These are phyloP conservation scores for Synergus gifuensis DNA, from an alignment of 2,888 invertebrate genomes.

Conservation along the genomic window DNA sequence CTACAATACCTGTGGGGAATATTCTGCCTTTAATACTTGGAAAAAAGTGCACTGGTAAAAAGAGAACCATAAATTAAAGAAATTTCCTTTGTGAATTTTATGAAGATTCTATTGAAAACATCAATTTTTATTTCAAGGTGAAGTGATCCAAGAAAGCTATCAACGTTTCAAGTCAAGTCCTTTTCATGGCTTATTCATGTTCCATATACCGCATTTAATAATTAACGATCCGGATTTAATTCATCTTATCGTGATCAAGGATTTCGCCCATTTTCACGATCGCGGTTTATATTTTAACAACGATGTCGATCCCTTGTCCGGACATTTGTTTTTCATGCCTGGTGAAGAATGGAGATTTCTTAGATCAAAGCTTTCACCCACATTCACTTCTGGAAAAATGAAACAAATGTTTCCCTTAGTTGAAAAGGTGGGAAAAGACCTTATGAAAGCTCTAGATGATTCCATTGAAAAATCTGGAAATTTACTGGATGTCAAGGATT, in stretches of 20 bases:
- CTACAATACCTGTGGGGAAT: constrained; percentile 5
- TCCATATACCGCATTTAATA: constrained; percentile 80
- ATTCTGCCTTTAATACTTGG: background rate
- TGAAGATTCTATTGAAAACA: no score
- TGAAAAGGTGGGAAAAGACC: constrained; percentile 80
- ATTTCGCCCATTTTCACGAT: constrained; percentile 83
- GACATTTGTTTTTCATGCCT: constrained; percentile 81
- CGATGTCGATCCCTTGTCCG: constrained; percentile 81
- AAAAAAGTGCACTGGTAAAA: background rate
- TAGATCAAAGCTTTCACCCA: constrained; percentile 82
- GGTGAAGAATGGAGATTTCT: constrained; percentile 83
- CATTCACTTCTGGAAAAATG: constrained; percentile 84
- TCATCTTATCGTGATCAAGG: constrained; percentile 80
- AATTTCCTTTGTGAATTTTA: no score
- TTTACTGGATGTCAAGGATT: constrained; percentile 57
- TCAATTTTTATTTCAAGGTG: constrained; percentile 16
- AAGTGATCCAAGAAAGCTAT: constrained; percentile 11
- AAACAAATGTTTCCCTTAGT: constrained; percentile 83
- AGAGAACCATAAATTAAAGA: no score
- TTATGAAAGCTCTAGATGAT: constrained; percentile 77
- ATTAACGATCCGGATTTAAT: constrained; percentile 83
- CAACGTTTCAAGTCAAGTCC: no score
- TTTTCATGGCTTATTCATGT: no score
- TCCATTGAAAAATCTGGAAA: constrained; percentile 65
- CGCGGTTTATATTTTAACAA: constrained; percentile 83